Base-by-base conservation (phyloP, 2,888 invertebrate genomes). In the Brachyptera risi region DNA sequence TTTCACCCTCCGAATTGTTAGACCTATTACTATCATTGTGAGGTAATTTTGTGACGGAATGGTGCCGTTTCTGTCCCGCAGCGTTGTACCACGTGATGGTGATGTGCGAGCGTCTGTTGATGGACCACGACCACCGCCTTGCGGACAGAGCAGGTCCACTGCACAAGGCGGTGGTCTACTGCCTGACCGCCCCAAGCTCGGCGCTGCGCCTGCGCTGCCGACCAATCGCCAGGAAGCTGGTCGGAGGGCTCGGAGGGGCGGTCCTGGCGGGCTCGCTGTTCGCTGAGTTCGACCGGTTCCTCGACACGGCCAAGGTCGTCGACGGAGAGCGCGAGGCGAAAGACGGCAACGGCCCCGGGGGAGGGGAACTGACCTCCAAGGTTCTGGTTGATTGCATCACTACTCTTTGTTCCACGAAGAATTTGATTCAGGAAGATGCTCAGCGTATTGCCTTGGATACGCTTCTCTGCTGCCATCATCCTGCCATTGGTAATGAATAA, bases 381-480 rank as follows among this genome's bases (percentile, higher is more conserved):
- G 70, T 75, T 24, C 63, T 77, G n/a, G 72, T 73, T 9, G 75
- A 77, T 58, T 75, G 75, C 60, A 71, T 79, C 56, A 71, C 71
- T 11, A 69, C 74, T 9, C 67, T 79, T 54, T 78, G 80, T 74
- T 72, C 75, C 65, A 68, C 73, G 61, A 66, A 69, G 64, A 67
- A 70, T 57, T 69, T 78, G 4, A 73, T 75, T 31, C 63, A 71
- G 50, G 76, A 78, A 68, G 85, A 88, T 71, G 77, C 82, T 0
- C 78, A 86, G 67, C 71, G 74, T 7, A 73, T 92, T 50, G 85
- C 85, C 0, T 71, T 88, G 59, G 86, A 86, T 61, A 78, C 86
- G 3, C 73, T 96, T 24, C 76, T 87, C 13, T 82, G 88, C 42
- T 82, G 87, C 56, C 92, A 94, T 75, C 88, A 92, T 74, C 89